These are phyloP conservation scores for Halictus ligatus DNA, from an alignment of 2,888 invertebrate genomes.

Conservation along the genomic window DNA sequence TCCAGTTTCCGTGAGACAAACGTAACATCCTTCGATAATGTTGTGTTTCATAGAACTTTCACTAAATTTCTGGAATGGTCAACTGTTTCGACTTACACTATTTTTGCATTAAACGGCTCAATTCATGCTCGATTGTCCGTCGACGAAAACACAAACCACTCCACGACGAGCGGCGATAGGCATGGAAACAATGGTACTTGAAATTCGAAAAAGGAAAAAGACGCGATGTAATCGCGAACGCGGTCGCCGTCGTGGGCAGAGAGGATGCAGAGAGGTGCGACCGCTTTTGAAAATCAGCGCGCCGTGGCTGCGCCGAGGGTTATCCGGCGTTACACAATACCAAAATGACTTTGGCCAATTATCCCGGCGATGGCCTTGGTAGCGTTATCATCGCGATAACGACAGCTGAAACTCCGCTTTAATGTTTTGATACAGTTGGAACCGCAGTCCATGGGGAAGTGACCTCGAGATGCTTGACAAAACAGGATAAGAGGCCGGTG, in stretches of 20 bases:
- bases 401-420: conserved; percentile 48
- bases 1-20: neutral
- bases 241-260: neutral
- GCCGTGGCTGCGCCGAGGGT: conserved; percentile 21
- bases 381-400: conserved; percentile 63
- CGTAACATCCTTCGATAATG: neutral
- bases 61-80: neutral
- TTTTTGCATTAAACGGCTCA: no score
- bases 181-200: neutral
- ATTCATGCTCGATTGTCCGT: no score
- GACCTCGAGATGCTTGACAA: conserved; percentile 50
- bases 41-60: neutral
- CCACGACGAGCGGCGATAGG: neutral
- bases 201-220: neutral
- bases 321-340: conserved; percentile 57
- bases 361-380: conserved; percentile 54
- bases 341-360: conserved; percentile 59
- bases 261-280: neutral
- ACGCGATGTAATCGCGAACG: neutral
- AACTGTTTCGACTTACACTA: neutral
- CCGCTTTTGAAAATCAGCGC: conserved; percentile 29
- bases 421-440: conserved; percentile 61
- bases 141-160: no score
- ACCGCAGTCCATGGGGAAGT: conserved; percentile 44
- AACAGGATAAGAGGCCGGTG: conserved; percentile 59